Percentiles rank a stretch among this genome's conserved stretches.
Conservation (phyloP, 2,888 invertebrate genomes). For the Lydus trimaculatus region DNA sequence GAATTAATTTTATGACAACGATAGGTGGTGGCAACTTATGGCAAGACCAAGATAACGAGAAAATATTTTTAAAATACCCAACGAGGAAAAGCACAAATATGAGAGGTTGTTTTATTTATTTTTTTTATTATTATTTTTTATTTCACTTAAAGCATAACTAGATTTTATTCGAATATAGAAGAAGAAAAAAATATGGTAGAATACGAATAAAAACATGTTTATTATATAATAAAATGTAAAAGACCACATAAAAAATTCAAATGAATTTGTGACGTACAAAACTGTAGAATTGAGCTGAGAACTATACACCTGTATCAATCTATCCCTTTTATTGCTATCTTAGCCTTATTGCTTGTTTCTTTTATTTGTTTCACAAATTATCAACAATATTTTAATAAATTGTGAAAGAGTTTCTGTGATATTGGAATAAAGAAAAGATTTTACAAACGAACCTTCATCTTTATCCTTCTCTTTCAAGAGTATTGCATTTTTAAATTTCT, state of each 20-base stretch:
- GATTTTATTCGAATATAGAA: background rate
- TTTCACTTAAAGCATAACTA: background rate
- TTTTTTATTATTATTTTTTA: background rate
- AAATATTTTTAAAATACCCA: background rate
- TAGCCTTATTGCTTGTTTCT: background rate
- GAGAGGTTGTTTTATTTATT: too few relatives aligned
- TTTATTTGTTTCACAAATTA: background rate
- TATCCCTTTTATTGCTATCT: background rate
- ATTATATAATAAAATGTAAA: background rate
- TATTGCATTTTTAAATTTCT: too few relatives aligned
- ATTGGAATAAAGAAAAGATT: background rate
- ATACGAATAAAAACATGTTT: background rate
- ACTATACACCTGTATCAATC: slow-evolving; percentile 5
- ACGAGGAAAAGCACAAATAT: background rate
- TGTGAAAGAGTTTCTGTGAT: background rate
- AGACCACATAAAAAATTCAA: background rate
- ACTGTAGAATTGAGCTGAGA: slow-evolving; percentile 6
- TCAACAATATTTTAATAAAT: background rate
- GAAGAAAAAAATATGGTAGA: background rate
- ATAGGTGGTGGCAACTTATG: background rate
- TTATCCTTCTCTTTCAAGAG: too few relatives aligned
- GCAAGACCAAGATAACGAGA: background rate
- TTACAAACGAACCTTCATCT: too few relatives aligned
- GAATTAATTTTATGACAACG: slow-evolving; percentile 5
- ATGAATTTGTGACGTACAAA: slow-evolving; percentile 8